Evolutionary conservation across 2,113 vertebrate species (phyloP).

Genomic region (Cyprinus carpio): DNA sequence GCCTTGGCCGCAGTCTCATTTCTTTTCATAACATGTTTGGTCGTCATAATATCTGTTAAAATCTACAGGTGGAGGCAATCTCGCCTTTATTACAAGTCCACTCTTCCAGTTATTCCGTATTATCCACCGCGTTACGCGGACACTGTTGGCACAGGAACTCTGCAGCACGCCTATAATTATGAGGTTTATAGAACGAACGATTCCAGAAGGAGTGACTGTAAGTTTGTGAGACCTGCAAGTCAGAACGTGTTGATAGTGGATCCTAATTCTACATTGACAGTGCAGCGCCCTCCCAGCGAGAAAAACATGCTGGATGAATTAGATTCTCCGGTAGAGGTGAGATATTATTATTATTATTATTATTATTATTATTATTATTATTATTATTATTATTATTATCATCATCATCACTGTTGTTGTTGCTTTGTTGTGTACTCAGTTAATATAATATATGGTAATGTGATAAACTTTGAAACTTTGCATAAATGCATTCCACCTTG

Average conservation of each 20-base stretch:
- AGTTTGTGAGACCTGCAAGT: constrained; percentile 25
- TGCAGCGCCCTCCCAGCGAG: constrained; percentile 20
- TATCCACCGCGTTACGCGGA: constrained; percentile 58
- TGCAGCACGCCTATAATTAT: constrained; percentile 52
- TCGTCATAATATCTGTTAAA: constrained; percentile 28
- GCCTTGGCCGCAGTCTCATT: constrained; percentile 47
- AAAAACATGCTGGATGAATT: constrained; percentile 36
- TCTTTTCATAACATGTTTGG: constrained; percentile 37
- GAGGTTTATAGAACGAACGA: constrained; percentile 42
- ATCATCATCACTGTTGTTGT: too few relatives aligned
- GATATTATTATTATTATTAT: background rate
- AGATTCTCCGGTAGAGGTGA: constrained; percentile 43
- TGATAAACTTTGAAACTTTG: background rate
- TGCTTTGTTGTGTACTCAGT: background rate
- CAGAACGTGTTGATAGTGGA: constrained; percentile 41
- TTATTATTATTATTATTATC: background rate
- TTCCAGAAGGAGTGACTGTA: constrained; percentile 47
- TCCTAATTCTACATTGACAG: constrained; percentile 23
- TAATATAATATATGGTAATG: background rate
- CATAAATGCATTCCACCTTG: too few relatives aligned
- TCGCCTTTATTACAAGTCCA: constrained; percentile 32
- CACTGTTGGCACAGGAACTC: constrained; percentile 52
- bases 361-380: background rate
- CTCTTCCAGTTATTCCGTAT: constrained; percentile 57
- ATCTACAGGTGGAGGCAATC: constrained; percentile 45